Evolutionary conservation across 1,140 invertebrate genomes (phyloP).

Genomic region (Drosophila pseudoobscura): DNA sequence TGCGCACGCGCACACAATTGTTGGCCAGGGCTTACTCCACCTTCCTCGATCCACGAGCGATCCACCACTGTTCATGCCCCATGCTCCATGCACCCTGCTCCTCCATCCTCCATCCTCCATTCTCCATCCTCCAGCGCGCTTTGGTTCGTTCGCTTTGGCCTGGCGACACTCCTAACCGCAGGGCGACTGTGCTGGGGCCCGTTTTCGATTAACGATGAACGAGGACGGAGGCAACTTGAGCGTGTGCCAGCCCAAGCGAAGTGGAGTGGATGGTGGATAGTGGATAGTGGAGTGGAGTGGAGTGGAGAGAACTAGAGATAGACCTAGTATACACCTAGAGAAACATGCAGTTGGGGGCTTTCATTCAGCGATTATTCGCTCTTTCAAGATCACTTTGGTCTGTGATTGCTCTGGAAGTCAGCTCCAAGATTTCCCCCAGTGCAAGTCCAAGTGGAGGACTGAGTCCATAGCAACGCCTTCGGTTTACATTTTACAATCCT

Average conservation of each 20-base stretch:
- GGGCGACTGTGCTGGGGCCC: constrained; percentile 59
- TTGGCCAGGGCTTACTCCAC: constrained; percentile 26
- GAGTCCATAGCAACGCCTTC: constrained; percentile 66
- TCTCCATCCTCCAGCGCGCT: constrained; percentile 1
- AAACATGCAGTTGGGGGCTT: background rate
- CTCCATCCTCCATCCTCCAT: constrained; percentile 3
- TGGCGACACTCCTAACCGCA: constrained; percentile 67
- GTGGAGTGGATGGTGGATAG: constrained; percentile 40
- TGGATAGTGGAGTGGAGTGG: constrained; percentile 20
- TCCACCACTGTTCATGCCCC: too few relatives aligned
- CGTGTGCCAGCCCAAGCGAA: constrained; percentile 69
- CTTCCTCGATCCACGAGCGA: background rate
- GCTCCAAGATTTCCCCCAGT: background rate
- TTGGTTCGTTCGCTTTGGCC: constrained; percentile 34
- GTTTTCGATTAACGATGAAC: constrained; percentile 70
- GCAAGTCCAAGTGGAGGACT: background rate
- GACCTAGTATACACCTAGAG: constrained; percentile 19
- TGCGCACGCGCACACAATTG: constrained; percentile 72
- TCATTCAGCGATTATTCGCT: too few relatives aligned
- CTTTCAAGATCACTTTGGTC: too few relatives aligned
- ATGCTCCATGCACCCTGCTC: background rate
- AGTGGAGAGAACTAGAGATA: constrained; percentile 26
- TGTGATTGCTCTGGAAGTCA: too few relatives aligned
- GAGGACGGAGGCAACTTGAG: constrained; percentile 34
- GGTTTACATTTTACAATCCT: constrained; percentile 81